Evolutionary conservation across 2,113 vertebrate genomes (phyloP).

Genomic region (Scolopax mira): DNA sequence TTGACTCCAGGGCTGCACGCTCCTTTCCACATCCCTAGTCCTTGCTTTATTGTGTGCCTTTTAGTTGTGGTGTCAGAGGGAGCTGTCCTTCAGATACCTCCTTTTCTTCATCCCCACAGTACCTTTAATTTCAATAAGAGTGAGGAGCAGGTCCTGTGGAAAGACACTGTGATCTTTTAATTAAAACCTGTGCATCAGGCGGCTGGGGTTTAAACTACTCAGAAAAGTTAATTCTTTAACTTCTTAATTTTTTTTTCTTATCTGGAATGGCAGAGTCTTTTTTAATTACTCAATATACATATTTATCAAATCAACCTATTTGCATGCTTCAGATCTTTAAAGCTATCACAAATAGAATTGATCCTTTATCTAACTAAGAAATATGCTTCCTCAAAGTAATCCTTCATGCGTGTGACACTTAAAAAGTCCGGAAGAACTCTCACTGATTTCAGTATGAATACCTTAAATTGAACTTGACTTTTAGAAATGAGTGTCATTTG

Average conservation of each 20-base stretch:
- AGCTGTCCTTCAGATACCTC: neutral
- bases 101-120: neutral
- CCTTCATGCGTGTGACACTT: rapidly evolving
- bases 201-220: neutral
- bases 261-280: neutral
- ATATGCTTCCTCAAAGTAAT: neutral
- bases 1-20: rapidly evolving
- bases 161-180: neutral
- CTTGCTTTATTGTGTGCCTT: neutral
- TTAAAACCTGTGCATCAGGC: neutral
- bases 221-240: neutral
- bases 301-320: neutral
- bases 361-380: neutral
- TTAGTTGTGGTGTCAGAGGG: neutral
- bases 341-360: neutral
- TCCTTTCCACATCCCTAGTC: neutral
- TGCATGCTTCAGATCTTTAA: neutral
- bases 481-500: neutral
- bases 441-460: neutral
- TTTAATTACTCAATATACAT: neutral
- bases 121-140: neutral
- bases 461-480: neutral
- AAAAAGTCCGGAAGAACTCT: neutral
- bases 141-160: neutral
- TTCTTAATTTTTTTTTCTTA: neutral